These are phyloP conservation scores for Myanophis thanlyinensis DNA, from an alignment of 2,113 vertebrate species.

Conservation along the genomic window DNA sequence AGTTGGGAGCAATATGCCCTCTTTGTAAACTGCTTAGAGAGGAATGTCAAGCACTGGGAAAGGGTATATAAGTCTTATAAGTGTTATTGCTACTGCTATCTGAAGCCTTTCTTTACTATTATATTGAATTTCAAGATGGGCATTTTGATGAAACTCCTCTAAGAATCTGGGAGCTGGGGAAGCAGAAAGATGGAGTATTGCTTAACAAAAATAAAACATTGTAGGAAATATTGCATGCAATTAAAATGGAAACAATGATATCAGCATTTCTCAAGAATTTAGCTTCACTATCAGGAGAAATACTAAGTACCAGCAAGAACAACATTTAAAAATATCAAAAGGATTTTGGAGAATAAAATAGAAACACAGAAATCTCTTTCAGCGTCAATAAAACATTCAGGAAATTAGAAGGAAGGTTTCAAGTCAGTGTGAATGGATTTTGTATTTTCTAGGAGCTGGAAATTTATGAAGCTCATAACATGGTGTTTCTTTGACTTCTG, in stretches of 20 bases:
- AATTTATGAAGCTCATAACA: neutral
- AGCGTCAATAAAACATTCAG: neutral
- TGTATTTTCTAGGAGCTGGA: neutral
- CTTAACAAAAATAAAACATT: neutral
- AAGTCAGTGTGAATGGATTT: neutral
- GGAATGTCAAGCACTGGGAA: neutral
- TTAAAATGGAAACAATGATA: neutral
- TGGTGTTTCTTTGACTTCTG: neutral
- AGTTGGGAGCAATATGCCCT: neutral
- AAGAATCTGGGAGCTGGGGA: neutral
- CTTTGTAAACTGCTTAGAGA: neutral
- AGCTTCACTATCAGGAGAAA: neutral
- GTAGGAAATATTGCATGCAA: neutral
- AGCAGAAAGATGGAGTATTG: neutral
- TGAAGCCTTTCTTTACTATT: neutral
- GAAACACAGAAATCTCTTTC: neutral
- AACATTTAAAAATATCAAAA: neutral
- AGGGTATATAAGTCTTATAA: neutral
- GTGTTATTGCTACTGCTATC: neutral
- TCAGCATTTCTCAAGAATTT: neutral
- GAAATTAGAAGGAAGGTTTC: neutral
- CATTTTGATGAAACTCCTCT: neutral
- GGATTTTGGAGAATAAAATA: neutral
- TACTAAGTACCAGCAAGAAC: neutral
- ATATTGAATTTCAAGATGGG: neutral